Conservation (phyloP, 2,888 invertebrate species). For the Diarsia rubi region DNA sequence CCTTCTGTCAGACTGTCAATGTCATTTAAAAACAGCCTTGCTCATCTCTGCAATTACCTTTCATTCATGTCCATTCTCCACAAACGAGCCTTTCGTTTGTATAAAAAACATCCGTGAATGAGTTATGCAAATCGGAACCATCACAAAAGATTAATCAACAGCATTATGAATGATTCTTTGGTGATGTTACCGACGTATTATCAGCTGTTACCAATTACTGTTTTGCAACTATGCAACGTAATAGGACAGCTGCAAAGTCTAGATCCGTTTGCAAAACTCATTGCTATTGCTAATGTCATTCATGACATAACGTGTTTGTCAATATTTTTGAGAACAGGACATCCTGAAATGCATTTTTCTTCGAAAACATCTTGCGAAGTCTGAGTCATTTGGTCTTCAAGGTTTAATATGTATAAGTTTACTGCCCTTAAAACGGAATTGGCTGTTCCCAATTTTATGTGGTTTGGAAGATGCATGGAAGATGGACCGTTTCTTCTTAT, state of each 20-base stretch:
- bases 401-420: background rate
- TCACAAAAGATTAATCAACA: slow-evolving; percentile 42
- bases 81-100: slow-evolving; percentile 6
- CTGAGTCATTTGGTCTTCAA: slow-evolving; percentile 17
- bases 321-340: slow-evolving; percentile 52
- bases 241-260: slow-evolving; percentile 18
- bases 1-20: background rate
- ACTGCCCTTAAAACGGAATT: background rate
- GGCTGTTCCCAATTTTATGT: slow-evolving; percentile 6
- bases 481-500: background rate
- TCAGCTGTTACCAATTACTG: slow-evolving; percentile 6
- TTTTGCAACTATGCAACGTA: slow-evolving; percentile 45
- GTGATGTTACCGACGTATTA: slow-evolving; percentile 9
- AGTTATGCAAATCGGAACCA: slow-evolving; percentile 47
- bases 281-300: slow-evolving; percentile 18
- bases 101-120: slow-evolving; percentile 48
- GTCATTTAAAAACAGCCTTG: background rate
- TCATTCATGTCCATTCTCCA: background rate
- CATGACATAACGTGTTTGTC: slow-evolving; percentile 35
- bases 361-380: slow-evolving; percentile 18
- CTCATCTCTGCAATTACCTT: background rate
- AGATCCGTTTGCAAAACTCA: slow-evolving; percentile 53
- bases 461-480: too few relatives aligned
- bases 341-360: slow-evolving; percentile 31
- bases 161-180: slow-evolving; percentile 30